Evolutionary conservation across 2,113 vertebrate genomes (phyloP).

Genomic region (Rhipidura dahli): DNA sequence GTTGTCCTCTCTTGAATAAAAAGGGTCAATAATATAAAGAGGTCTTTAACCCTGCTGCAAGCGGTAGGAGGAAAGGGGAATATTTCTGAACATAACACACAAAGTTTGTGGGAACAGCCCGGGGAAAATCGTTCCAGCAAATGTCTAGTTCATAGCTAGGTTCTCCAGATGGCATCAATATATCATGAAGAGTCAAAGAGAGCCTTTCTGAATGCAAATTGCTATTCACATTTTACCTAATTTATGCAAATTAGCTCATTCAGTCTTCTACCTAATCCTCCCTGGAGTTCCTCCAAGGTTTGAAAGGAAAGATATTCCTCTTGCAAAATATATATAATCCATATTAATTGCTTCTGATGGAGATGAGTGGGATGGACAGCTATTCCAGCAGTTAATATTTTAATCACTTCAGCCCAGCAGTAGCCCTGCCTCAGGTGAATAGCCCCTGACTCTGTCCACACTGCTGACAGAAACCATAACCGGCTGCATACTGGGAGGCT

Average conservation of each 20-base stretch:
- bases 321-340: conserved; percentile 67
- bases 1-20: not conserved
- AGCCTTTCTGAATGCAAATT: conserved; percentile 60
- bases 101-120: conserved; percentile 1
- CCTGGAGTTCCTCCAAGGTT: conserved; percentile 71
- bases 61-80: not conserved
- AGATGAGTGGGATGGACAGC: conserved; percentile 51
- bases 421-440: not conserved
- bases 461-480: not conserved
- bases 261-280: conserved; percentile 70
- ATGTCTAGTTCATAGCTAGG: not conserved
- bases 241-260: conserved; percentile 75
- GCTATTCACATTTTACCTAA: conserved; percentile 68
- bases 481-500: not conserved
- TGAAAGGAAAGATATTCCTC: conserved; percentile 69
- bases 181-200: conserved; percentile 49
- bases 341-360: conserved; percentile 70
- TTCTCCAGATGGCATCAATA: conserved; percentile 50
- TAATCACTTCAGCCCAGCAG: conserved; percentile 47
- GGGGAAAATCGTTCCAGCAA: not conserved
- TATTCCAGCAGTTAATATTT: conserved; percentile 33
- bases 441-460: not conserved
- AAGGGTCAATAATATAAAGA: not conserved
- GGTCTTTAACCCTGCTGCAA: not conserved
- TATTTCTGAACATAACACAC: not conserved